Conservation (phyloP, 2,888 invertebrate species). For the Frankliniella fusca region DNA sequence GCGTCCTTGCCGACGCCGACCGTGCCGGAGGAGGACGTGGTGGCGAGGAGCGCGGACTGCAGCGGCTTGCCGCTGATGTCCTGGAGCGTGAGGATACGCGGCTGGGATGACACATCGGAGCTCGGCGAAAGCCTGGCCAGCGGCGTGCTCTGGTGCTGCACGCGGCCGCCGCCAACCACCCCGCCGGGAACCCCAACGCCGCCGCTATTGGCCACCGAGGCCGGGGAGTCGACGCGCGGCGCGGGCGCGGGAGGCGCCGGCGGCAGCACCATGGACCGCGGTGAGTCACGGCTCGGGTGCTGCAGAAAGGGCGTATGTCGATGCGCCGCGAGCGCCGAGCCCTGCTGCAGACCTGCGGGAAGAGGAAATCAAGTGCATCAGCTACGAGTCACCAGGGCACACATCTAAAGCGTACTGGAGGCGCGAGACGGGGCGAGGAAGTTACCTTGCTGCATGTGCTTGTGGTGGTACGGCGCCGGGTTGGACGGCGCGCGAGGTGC, state of each 20-base stretch:
- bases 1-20: slow-evolving; percentile 78
- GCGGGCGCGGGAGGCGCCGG: slow-evolving; percentile 40
- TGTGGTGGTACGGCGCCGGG: slow-evolving; percentile 59
- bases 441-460: slow-evolving; percentile 49
- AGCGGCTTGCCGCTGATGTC: slow-evolving; percentile 91
- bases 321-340: slow-evolving; percentile 69
- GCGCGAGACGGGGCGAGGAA: neutral
- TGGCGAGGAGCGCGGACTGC: slow-evolving; percentile 82
- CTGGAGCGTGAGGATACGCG: slow-evolving; percentile 85
- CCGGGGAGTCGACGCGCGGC: slow-evolving; percentile 43
- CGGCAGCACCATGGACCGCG: slow-evolving; percentile 43
- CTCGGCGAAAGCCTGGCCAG: slow-evolving; percentile 86
- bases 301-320: slow-evolving; percentile 68
- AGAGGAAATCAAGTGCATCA: neutral
- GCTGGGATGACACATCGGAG: slow-evolving; percentile 85
- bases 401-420: neutral
- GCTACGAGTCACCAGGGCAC: neutral
- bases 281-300: slow-evolving; percentile 48
- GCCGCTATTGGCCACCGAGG: slow-evolving; percentile 38
- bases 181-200: slow-evolving; percentile 39
- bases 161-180: slow-evolving; percentile 39
- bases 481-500: slow-evolving; percentile 50
- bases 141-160: slow-evolving; percentile 82
- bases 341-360: slow-evolving; percentile 30
- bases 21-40: slow-evolving; percentile 82